A percentile compares a stretch with the other conserved stretches of the same genome.
These are phyloP conservation scores for Leucosticte australis DNA, from an alignment of 2,113 vertebrate genomes.

Conservation along the genomic window DNA sequence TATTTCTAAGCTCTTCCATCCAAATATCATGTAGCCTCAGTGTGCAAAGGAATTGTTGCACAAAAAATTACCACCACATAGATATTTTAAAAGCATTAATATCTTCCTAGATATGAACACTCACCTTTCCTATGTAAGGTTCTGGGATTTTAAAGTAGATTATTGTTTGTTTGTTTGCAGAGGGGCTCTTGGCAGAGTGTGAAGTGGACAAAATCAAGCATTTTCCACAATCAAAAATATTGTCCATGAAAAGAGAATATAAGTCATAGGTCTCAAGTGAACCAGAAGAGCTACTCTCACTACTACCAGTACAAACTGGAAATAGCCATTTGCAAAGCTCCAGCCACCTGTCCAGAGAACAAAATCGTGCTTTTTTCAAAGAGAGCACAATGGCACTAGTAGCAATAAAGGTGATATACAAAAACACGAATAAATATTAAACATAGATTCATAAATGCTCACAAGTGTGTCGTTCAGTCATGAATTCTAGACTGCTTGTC, in stretches of 20 bases:
- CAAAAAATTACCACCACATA: background rate
- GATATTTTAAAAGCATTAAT: background rate
- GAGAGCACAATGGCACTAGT: background rate
- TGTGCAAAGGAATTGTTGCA: background rate
- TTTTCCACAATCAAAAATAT: background rate
- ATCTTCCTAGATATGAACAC: background rate
- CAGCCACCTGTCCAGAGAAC: background rate
- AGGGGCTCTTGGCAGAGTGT: background rate
- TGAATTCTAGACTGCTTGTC: background rate
- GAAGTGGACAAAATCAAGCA: background rate
- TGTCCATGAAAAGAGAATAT: background rate
- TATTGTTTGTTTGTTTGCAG: background rate
- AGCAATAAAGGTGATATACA: background rate
- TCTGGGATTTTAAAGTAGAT: background rate
- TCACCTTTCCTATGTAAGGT: background rate
- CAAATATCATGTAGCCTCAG: background rate
- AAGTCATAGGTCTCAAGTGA: background rate
- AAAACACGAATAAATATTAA: background rate
- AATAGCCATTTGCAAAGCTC: background rate
- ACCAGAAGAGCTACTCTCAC: background rate
- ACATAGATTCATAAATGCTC: background rate
- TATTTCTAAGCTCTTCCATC: background rate
- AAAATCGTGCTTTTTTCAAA: background rate
- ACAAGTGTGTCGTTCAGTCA: fast-evolving
- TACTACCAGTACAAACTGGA: background rate